Conservation (phyloP, 2,113 vertebrate genomes). For the Atlantisia rogersi region DNA sequence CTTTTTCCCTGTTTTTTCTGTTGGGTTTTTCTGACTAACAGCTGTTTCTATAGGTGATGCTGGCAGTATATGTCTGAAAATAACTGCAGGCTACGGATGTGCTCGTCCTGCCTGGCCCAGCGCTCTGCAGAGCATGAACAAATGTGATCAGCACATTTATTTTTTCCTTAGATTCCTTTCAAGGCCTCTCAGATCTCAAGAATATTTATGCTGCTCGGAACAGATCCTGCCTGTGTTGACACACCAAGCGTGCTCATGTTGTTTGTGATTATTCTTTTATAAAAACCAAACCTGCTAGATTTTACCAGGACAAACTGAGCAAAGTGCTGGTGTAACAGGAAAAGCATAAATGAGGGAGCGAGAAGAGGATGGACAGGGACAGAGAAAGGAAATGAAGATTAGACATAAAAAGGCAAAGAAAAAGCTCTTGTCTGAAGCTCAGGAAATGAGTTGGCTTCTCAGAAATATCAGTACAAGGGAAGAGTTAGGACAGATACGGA, state of each 20-base stretch:
- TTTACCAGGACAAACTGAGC: neutral
- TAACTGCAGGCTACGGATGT: neutral
- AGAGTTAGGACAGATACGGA: constrained; percentile 11
- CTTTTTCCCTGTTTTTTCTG: neutral
- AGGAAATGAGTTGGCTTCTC: constrained; percentile 62
- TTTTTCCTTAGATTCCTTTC: neutral
- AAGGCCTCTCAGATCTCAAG: neutral
- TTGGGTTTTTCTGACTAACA: neutral
- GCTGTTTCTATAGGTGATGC: constrained; percentile 2
- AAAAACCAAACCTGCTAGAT: neutral
- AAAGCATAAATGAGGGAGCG: neutral
- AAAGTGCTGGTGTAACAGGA: neutral
- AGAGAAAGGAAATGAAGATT: constrained; percentile 57
- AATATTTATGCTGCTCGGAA: constrained; percentile 25
- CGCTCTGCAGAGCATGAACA: neutral
- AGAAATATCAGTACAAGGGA: constrained; percentile 19
- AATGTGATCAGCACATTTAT: neutral
- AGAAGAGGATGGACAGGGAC: neutral
- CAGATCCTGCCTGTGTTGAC: neutral
- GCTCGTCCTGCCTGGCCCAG: neutral
- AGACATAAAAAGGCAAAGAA: constrained; percentile 10
- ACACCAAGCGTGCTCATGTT: neutral
- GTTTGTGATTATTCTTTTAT: neutral
- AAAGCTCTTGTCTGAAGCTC: constrained; percentile 23
- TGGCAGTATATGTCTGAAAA: neutral